Evolutionary conservation across 2,888 invertebrate genomes (phyloP).

Genomic region (Onthophagus sagittarius): DNA sequence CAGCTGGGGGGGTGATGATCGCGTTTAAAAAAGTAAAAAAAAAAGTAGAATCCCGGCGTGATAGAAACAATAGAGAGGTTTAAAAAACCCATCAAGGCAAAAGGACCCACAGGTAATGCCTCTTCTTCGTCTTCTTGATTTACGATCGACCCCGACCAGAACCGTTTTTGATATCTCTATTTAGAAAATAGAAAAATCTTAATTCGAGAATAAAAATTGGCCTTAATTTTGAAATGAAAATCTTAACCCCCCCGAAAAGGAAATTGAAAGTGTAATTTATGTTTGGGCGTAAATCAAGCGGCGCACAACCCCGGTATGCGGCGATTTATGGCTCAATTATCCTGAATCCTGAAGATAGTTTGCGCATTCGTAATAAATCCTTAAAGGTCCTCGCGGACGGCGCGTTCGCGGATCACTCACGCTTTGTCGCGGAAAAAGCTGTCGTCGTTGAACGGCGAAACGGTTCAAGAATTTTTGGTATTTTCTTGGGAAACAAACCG

Average conservation of each 20-base stretch:
- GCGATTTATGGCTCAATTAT: conserved; percentile 34
- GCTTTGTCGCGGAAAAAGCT: not conserved
- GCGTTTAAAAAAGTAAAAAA: not conserved
- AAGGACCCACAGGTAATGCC: conserved; percentile 1
- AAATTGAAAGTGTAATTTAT: conserved; percentile 29
- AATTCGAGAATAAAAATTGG: too few relatives aligned
- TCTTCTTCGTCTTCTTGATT: not conserved
- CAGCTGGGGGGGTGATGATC: not conserved
- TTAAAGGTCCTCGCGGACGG: not conserved
- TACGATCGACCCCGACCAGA: too few relatives aligned
- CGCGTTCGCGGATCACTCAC: not conserved
- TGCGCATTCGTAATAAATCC: conserved; percentile 21
- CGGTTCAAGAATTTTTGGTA: not conserved
- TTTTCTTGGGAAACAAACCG: not conserved
- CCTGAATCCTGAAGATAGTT: conserved; percentile 33
- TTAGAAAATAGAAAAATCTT: not conserved
- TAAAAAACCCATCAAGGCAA: conserved; percentile 1
- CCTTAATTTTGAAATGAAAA: not conserved
- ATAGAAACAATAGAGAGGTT: conserved; percentile 4
- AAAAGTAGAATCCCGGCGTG: not conserved
- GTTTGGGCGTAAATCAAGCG: conserved; percentile 14
- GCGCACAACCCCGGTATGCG: conserved; percentile 21
- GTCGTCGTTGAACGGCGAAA: not conserved
- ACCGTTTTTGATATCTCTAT: not conserved
- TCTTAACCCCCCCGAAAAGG: conserved; percentile 3